phyloP scores from a whole-genome alignment of 2,888 invertebrate species.

The Atethmia centrago region DNA sequence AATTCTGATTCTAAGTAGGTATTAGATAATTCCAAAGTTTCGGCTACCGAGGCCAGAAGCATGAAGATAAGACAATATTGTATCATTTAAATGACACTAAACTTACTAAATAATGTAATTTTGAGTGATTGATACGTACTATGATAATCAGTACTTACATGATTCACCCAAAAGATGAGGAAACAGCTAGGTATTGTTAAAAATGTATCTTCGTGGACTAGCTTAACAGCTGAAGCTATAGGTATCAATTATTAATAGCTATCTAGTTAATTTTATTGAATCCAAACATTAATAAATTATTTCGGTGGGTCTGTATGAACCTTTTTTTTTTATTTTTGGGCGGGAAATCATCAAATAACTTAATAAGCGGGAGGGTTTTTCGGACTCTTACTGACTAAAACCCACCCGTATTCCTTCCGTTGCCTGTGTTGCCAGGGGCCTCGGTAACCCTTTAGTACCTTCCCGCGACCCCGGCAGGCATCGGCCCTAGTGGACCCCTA shows the following conservation, averaged over 20 bases:
- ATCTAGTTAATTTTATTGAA: not conserved
- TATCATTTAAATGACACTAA: not conserved
- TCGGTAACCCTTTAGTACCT: no score
- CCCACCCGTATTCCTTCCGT: no score
- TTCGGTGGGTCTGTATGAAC: no score
- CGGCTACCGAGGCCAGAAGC: not conserved
- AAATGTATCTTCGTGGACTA: not conserved
- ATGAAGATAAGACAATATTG: constrained; percentile 15
- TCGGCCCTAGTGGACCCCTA: no score
- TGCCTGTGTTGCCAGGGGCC: no score
- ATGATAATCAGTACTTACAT: constrained; percentile 22
- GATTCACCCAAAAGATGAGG: not conserved
- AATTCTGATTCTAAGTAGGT: not conserved
- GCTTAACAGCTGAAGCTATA: not conserved
- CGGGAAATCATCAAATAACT: no score
- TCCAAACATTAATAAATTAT: not conserved
- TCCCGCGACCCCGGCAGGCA: no score
- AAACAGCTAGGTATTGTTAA: not conserved
- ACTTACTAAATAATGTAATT: constrained; percentile 25
- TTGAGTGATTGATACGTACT: constrained; percentile 14
- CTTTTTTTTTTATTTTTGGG: no score
- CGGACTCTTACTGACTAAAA: no score
- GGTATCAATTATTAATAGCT: not conserved
- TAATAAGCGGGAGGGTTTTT: no score
- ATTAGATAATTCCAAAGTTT: constrained; percentile 5